phyloP scores from a whole-genome alignment of 2,797 vertebrate genomes.

The Schizothorax lantsangensis region DNA sequence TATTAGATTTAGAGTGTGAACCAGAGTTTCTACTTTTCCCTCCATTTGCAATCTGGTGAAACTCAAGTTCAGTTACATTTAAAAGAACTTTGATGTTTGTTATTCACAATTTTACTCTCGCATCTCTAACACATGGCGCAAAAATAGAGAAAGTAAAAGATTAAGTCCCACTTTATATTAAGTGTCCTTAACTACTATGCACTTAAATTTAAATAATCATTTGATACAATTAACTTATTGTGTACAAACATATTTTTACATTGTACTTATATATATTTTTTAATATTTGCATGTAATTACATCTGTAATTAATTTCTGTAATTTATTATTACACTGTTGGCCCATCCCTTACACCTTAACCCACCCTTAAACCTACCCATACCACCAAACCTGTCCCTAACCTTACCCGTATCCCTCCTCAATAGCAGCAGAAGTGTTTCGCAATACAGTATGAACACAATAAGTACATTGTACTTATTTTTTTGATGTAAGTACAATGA shows the following conservation, averaged over 20 bases:
- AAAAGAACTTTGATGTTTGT: background rate
- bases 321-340: background rate
- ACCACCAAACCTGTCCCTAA: too few species aligned
- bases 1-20: slow-evolving; percentile 29
- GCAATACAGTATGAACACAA: too few species aligned
- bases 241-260: background rate
- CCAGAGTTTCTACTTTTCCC: background rate
- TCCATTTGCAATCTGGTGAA: background rate
- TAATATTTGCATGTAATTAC: background rate
- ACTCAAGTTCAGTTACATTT: background rate
- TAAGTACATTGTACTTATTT: too few species aligned
- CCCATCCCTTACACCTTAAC: too few species aligned
- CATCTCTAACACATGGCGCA: background rate
- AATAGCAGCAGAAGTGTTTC: too few species aligned
- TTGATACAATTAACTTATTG: background rate
- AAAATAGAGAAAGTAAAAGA: background rate
- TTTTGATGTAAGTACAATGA: too few species aligned
- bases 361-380: too few species aligned
- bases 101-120: background rate
- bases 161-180: background rate
- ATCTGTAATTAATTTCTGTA: background rate
- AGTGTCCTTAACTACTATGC: background rate
- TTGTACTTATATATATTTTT: background rate
- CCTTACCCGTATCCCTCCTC: too few species aligned
- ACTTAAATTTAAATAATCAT: background rate